Evolutionary conservation across 1,140 invertebrate genomes (phyloP).

Genomic region (Camponotus vicinus): DNA sequence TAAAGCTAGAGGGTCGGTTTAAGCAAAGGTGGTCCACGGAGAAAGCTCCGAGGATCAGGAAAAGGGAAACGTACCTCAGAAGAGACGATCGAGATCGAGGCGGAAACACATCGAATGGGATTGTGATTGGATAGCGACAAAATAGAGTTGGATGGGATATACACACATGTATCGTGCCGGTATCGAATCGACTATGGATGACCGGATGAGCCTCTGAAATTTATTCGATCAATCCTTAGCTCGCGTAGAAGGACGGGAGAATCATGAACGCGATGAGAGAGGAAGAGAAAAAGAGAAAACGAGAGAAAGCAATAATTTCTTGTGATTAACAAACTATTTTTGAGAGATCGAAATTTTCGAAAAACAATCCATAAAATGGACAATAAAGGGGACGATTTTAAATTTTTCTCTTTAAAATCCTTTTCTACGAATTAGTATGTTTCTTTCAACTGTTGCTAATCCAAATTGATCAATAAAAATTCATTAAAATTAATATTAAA

Average conservation of each 20-base stretch:
- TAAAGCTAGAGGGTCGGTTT: slow-evolving; percentile 21
- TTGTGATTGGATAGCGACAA: slow-evolving; percentile 77
- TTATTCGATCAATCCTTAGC: slow-evolving; percentile 75
- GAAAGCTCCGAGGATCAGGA: slow-evolving; percentile 13
- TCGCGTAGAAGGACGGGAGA: not conserved
- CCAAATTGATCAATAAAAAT: too few relatives aligned
- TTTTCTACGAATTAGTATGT: too few relatives aligned
- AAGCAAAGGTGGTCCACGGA: not conserved
- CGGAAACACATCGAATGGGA: slow-evolving; percentile 69
- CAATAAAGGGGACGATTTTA: too few relatives aligned
- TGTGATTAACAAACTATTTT: not conserved
- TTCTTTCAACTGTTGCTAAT: too few relatives aligned
- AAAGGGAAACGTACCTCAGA: slow-evolving; percentile 8
- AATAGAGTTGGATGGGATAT: slow-evolving; percentile 76
- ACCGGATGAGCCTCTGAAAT: slow-evolving; percentile 71
- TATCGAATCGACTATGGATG: slow-evolving; percentile 63
- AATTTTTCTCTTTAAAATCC: not conserved
- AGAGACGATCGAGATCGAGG: slow-evolving; percentile 28
- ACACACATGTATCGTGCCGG: slow-evolving; percentile 20
- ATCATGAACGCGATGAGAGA: not conserved
- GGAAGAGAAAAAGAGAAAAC: not conserved
- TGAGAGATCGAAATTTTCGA: not conserved
- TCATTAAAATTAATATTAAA: too few relatives aligned
- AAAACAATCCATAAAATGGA: not conserved
- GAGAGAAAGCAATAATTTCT: slow-evolving; percentile 2